Evolutionary conservation across 2,113 vertebrate genomes (phyloP).

Genomic region (Theristicus caerulescens): DNA sequence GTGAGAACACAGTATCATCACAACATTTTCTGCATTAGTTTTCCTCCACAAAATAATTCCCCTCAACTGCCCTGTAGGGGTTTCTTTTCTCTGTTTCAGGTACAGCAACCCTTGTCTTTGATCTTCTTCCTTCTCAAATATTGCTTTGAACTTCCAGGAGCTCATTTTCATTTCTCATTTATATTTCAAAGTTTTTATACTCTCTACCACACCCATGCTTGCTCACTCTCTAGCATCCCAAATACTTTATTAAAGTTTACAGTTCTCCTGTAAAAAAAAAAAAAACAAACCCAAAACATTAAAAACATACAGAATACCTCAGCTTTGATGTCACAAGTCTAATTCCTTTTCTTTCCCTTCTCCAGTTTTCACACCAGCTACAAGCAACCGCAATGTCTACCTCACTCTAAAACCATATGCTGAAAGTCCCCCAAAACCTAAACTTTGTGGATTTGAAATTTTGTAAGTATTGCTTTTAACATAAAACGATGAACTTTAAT

Average conservation of each 20-base stretch:
- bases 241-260: background rate
- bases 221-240: background rate
- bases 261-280: background rate
- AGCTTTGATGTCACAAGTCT: accelerated
- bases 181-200: background rate
- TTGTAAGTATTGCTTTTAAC: background rate
- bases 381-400: background rate
- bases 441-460: background rate
- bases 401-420: background rate
- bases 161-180: background rate
- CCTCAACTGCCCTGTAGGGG: background rate
- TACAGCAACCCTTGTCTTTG: background rate
- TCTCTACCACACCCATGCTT: background rate
- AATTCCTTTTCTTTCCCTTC: background rate
- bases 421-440: background rate
- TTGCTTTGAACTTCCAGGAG: background rate
- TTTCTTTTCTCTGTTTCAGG: background rate
- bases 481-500: background rate
- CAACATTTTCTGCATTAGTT: background rate
- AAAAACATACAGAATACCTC: background rate
- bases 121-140: background rate
- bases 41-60: background rate
- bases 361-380: background rate
- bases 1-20: background rate
- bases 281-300: background rate